Conservation (phyloP, 2,113 vertebrate species). For the Pipra filicauda region DNA sequence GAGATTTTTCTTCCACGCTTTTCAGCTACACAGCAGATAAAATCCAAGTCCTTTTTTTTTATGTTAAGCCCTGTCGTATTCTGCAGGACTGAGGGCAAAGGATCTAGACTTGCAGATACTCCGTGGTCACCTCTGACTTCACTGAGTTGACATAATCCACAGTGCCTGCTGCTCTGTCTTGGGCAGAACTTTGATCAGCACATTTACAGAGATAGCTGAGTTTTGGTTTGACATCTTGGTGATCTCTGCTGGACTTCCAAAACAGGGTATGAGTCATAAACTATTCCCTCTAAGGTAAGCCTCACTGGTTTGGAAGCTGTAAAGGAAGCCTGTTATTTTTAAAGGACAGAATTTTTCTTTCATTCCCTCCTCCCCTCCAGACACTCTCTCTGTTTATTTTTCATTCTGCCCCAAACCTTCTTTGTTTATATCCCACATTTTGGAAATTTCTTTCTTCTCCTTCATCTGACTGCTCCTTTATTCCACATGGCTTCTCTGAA, state of each 20-base stretch:
- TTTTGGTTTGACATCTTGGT: conserved; percentile 11
- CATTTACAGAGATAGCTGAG: conserved; percentile 13
- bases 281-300: conserved; percentile 20
- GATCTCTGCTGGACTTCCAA: conserved; percentile 14
- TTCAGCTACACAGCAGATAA: conserved; percentile 7
- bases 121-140: neutral
- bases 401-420: conserved; percentile 32
- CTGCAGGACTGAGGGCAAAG: neutral
- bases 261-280: neutral
- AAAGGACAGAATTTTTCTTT: conserved; percentile 32
- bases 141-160: neutral
- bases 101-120: neutral
- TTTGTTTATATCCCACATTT: conserved; percentile 46
- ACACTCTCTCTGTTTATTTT: conserved; percentile 44
- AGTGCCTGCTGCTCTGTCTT: neutral
- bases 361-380: conserved; percentile 26
- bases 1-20: conserved; percentile 1
- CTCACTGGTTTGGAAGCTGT: neutral
- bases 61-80: neutral
- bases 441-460: conserved; percentile 23
- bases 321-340: conserved; percentile 22
- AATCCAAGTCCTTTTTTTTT: neutral
- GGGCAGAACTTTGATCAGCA: conserved; percentile 32
- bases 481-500: conserved; percentile 20
- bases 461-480: conserved; percentile 17